phyloP scores from a whole-genome alignment of 2,888 invertebrate species.

The Tipula lateralis region DNA sequence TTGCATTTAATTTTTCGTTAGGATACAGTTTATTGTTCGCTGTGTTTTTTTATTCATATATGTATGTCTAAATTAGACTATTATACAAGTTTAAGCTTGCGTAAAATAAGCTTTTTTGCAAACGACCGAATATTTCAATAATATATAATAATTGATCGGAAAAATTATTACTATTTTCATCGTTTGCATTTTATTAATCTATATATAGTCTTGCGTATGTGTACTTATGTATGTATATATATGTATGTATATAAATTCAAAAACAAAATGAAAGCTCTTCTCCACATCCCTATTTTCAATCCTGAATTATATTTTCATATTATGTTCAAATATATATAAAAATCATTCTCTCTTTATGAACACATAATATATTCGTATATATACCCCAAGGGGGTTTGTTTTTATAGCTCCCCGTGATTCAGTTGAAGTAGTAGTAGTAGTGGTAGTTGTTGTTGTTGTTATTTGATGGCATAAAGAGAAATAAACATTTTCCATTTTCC shows the following conservation, averaged over 20 bases:
- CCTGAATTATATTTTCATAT: not conserved
- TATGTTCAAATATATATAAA: not conserved
- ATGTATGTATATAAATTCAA: not conserved
- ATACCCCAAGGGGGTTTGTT: not conserved
- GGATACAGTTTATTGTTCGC: not conserved
- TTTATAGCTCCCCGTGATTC: not conserved
- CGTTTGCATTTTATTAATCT: too few species aligned
- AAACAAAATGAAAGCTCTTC: not conserved
- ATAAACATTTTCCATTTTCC: not conserved
- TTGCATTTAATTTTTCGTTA: not conserved
- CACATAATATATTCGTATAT: not conserved
- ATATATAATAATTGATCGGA: not conserved
- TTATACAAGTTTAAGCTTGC: not conserved
- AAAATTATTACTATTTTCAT: not conserved
- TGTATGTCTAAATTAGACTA: not conserved
- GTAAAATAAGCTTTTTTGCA: not conserved
- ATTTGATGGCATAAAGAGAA: not conserved
- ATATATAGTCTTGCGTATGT: not conserved
- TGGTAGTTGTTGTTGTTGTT: too few species aligned
- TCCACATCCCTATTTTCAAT: not conserved
- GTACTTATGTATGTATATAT: not conserved
- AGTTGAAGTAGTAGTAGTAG: not conserved
- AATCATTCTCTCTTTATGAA: not conserved
- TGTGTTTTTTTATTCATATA: too few species aligned
- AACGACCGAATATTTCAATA: not conserved